phyloP scores from a whole-genome alignment of 2,888 invertebrate genomes.

The Drosophila picticornis region DNA sequence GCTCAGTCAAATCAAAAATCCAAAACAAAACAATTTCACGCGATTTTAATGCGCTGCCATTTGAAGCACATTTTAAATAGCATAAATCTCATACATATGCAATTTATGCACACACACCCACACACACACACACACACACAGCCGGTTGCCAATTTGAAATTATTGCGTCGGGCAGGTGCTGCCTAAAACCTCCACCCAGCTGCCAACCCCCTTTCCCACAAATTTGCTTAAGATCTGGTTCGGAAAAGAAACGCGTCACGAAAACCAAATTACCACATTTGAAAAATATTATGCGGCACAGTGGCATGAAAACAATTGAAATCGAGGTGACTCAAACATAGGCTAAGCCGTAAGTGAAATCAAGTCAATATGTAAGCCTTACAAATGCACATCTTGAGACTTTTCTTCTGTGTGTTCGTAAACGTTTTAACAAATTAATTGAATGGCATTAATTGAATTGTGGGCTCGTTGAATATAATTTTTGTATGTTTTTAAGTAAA shows the following conservation, averaged over 20 bases:
- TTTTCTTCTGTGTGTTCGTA: neutral
- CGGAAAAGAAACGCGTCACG: constrained; percentile 33
- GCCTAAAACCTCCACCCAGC: constrained; percentile 2
- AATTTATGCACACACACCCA: constrained; percentile 58
- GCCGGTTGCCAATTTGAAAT: constrained; percentile 76
- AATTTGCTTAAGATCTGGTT: constrained; percentile 2
- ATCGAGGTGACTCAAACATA: neutral
- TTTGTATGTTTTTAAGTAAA: neutral
- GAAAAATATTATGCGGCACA: constrained; percentile 43
- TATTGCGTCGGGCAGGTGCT: constrained; percentile 73
- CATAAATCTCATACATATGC: constrained; percentile 82
- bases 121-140: constrained; percentile 28
- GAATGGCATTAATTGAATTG: neutral
- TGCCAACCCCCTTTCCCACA: neutral
- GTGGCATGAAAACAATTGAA: constrained; percentile 22
- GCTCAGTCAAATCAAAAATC: constrained; percentile 3
- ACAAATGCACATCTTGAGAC: neutral
- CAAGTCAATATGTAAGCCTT: neutral
- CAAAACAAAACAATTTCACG: constrained; percentile 74
- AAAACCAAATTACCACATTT: constrained; percentile 75
- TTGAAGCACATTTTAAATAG: constrained; percentile 74
- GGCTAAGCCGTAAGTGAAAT: neutral
- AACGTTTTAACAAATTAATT: neutral
- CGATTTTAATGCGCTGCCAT: constrained; percentile 71
- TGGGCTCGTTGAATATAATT: accelerated